Evolutionary conservation across 2,888 invertebrate species (phyloP).

Genomic region (Atethmia centrago): DNA sequence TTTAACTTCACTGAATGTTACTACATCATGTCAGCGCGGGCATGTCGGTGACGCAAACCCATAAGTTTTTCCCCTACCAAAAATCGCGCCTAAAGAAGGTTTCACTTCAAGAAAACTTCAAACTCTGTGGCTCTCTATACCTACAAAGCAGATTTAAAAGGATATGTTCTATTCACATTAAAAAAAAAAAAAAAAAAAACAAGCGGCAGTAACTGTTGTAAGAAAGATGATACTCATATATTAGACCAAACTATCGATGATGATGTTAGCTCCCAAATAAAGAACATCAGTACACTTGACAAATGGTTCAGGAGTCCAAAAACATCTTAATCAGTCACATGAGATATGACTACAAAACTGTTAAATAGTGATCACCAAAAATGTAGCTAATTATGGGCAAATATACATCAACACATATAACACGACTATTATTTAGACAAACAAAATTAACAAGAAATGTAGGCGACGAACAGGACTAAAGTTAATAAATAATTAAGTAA

Average conservation of each 20-base stretch:
- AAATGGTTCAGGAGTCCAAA: constrained; percentile 76
- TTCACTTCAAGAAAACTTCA: too few relatives aligned
- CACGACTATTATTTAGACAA: constrained; percentile 51
- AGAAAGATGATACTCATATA: constrained; percentile 47
- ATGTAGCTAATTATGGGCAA: constrained; percentile 59
- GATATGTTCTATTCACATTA: background rate
- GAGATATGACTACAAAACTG: constrained; percentile 76
- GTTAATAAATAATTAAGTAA: constrained; percentile 86
- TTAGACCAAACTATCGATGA: constrained; percentile 49
- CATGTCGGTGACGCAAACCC: too few relatives aligned
- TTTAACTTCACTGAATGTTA: too few relatives aligned
- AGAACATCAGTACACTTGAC: constrained; percentile 60
- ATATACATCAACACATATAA: constrained; percentile 54
- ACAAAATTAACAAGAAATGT: constrained; percentile 68
- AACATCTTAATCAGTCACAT: constrained; percentile 70
- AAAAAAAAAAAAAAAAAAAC: background rate
- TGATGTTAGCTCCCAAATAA: constrained; percentile 51
- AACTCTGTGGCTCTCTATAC: background rate
- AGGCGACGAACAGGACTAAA: constrained; percentile 74
- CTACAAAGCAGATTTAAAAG: background rate
- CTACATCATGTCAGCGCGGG: too few relatives aligned
- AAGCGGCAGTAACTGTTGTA: constrained; percentile 34
- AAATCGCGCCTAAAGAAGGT: too few relatives aligned
- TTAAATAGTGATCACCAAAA: constrained; percentile 74
- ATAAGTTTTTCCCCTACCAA: too few relatives aligned